Evolutionary conservation across 2,113 vertebrate species (phyloP), one percentile per base, ranked within the genome.

Genomic region (Sinocyclocheilus anophthalmus): DNA sequence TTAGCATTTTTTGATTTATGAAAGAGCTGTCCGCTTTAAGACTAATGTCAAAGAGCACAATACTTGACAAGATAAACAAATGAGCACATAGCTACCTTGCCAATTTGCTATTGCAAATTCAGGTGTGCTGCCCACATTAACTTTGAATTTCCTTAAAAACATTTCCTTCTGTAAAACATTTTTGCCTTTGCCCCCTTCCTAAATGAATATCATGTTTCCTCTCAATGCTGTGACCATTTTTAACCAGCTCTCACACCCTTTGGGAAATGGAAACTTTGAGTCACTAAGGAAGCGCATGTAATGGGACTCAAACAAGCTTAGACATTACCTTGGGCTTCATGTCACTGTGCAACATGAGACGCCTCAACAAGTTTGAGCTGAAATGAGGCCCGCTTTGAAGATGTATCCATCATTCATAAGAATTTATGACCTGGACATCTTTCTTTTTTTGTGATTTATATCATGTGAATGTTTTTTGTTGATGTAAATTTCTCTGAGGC

Each of bases 231-330:
- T 69, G 45, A 4, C 16, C 10, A 50, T 33, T 81, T 65, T 33
- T 67, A 30, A 42, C 12, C 53, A 39, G 26, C 30, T 79, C 76
- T 39, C 30, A 59, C 76, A 59, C 33, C 26, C 11, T 83, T 69
- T 53, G 5, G n/a, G 16, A 82, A 50, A 82, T 67, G 79, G 79
- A 81, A 67, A 81, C 39, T 48, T 67, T 81, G 79, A 82, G 45
- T 69, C 24, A 53, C 4, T 42, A 50, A 8, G 37, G n/a, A 81
- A 65, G n/a, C 57, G 48, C 42, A 65, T 20, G n/a, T 45, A 22
- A 2, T 65, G 18, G 1, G 26, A n/a, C 7, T 70, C 65, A 53
- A 83, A 83, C 81, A 83, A 70, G 81, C 81, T 69, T 13, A 70
- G 63, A 50, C 65, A 83, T 53, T 3, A 37, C 65, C 65, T 67